These are phyloP conservation scores for Danionella dracula DNA, from an alignment of 2,797 vertebrate genomes.

Conservation along the genomic window DNA sequence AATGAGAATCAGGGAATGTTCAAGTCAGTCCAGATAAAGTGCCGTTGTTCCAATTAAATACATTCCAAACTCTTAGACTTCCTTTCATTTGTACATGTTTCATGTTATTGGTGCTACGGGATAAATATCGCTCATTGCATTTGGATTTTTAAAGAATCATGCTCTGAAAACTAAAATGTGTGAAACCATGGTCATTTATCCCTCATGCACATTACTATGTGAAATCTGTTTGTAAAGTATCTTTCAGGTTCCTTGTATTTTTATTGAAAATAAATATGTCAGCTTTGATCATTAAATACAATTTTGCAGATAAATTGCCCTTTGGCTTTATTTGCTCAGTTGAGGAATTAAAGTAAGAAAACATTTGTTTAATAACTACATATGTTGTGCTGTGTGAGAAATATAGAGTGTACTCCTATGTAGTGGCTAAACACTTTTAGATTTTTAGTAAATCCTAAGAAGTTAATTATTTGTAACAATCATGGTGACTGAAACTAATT, in stretches of 20 bases:
- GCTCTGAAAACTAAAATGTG: slow-evolving; percentile 14
- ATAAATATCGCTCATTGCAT: neutral
- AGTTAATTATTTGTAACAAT: no score
- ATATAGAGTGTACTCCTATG: no score
- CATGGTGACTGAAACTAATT: no score
- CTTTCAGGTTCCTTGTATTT: slow-evolving; percentile 5
- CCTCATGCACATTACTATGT: slow-evolving; percentile 5
- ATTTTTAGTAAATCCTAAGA: no score
- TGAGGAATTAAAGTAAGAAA: no score
- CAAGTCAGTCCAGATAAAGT: slow-evolving; percentile 17
- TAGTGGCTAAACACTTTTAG: no score
- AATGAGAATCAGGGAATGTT: neutral
- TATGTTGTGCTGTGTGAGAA: no score
- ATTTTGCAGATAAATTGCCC: neutral
- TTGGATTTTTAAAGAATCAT: slow-evolving; percentile 5
- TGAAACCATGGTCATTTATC: slow-evolving; percentile 2
- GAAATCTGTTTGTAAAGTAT: slow-evolving; percentile 17
- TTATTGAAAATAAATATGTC: slow-evolving; percentile 9
- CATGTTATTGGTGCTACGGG: neutral
- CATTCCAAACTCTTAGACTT: slow-evolving; percentile 41
- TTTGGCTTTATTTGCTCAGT: no score
- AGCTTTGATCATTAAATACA: slow-evolving; percentile 24
- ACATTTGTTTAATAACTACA: no score
- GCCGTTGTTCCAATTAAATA: slow-evolving; percentile 10
- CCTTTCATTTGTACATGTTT: slow-evolving; percentile 33